Evolutionary conservation across 2,797 vertebrate genomes (phyloP).

Genomic region (Miopithecus talapoin): DNA sequence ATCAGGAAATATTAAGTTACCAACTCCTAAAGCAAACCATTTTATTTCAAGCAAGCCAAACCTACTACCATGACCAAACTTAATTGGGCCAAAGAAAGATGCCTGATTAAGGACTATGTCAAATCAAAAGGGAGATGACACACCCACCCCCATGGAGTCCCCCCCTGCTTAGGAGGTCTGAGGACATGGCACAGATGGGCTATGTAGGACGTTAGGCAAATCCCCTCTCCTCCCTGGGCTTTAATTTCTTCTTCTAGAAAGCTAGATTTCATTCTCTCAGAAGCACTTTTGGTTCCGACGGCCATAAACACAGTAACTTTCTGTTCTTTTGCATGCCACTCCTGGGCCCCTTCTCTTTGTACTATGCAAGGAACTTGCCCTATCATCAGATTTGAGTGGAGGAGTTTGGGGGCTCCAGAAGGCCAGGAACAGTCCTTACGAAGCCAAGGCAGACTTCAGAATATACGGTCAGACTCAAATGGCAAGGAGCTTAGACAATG

Average conservation of each 20-base stretch:
- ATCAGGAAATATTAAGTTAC: neutral
- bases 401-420: neutral
- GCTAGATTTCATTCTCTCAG: neutral
- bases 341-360: neutral
- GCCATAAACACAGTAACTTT: constrained; percentile 40
- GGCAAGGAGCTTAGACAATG: constrained; percentile 74
- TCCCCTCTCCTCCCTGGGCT: neutral
- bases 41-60: neutral
- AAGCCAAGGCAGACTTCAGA: constrained; percentile 63
- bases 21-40: neutral
- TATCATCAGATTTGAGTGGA: constrained; percentile 54
- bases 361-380: constrained; percentile 60
- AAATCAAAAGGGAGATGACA: neutral
- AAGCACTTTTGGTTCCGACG: neutral
- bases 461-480: constrained; percentile 61
- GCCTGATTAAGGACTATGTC: neutral
- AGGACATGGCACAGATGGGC: neutral
- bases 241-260: neutral
- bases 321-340: constrained; percentile 31
- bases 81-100: neutral
- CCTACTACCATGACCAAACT: neutral
- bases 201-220: rapidly evolving
- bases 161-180: neutral
- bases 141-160: rapidly evolving
- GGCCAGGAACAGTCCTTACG: constrained; percentile 57